phyloP scores from a whole-genome alignment of 2,797 vertebrate species.

The Micrastur ruficollis region DNA sequence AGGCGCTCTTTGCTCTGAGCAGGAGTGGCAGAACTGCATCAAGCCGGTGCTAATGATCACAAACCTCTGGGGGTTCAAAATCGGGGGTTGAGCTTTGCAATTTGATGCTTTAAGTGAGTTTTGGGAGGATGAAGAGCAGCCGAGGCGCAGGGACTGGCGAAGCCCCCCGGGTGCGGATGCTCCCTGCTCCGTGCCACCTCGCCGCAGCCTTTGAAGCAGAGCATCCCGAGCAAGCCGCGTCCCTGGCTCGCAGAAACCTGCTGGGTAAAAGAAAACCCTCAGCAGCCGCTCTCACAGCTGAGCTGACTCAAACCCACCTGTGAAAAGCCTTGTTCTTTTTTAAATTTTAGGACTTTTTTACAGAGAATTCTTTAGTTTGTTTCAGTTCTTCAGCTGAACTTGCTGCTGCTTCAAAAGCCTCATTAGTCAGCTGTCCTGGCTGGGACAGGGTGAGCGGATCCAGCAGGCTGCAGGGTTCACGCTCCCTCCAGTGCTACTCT shows the following conservation, averaged over 20 bases:
- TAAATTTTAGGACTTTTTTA: background rate
- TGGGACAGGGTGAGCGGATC: background rate
- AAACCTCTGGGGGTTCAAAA: background rate
- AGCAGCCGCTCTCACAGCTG: background rate
- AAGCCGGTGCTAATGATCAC: fast-evolving
- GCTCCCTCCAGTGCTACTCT: background rate
- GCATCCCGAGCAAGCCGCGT: background rate
- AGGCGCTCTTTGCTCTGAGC: background rate
- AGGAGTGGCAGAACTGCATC: background rate
- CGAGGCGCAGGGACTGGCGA: fast-evolving
- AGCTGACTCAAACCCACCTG: conserved; percentile 11
- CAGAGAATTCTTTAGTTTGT: background rate
- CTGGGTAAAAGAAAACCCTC: background rate
- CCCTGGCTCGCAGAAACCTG: background rate
- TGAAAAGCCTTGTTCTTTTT: background rate
- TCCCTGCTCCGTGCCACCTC: background rate
- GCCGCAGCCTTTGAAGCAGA: background rate
- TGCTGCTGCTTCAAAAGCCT: background rate
- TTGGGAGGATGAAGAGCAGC: background rate
- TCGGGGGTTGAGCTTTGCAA: background rate
- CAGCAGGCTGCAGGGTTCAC: background rate
- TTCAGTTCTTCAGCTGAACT: background rate
- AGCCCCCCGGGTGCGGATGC: background rate
- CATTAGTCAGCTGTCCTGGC: background rate
- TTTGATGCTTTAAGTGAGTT: background rate